These are phyloP conservation scores for Microchrysa polita DNA, from an alignment of 2,888 invertebrate species.

Conservation along the genomic window DNA sequence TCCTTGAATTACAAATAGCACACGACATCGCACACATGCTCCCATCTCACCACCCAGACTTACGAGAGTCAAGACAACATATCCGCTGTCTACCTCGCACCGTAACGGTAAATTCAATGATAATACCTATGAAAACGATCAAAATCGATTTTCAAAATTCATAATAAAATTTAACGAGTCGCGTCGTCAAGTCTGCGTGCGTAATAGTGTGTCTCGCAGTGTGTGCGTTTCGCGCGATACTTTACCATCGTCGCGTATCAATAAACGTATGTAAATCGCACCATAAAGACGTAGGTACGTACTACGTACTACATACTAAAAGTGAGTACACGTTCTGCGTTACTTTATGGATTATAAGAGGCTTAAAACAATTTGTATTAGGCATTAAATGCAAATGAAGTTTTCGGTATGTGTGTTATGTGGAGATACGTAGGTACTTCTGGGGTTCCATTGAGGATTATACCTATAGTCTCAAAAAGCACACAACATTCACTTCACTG, in stretches of 20 bases:
- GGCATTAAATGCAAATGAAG: conserved; percentile 1
- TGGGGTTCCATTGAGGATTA: no score
- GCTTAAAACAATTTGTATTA: conserved; percentile 11
- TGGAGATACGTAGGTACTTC: no score
- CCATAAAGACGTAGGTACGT: neutral
- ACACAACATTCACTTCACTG: no score
- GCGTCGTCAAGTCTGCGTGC: neutral
- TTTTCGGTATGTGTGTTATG: neutral
- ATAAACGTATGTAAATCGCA: neutral
- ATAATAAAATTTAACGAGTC: conserved; percentile 11
- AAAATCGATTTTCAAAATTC: neutral
- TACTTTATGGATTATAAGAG: conserved; percentile 9
- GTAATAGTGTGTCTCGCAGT: neutral
- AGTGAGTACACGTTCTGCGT: neutral
- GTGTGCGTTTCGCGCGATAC: neutral
- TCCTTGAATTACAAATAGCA: no score
- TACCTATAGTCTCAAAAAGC: no score
- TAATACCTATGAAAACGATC: conserved; percentile 4
- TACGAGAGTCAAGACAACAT: no score
- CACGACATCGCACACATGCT: no score
- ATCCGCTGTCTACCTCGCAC: no score
- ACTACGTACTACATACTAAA: no score
- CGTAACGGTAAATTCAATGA: neutral
- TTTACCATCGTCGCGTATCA: neutral
- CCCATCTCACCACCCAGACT: no score